A percentile compares a stretch with the other conserved stretches of the same genome.
Evolutionary conservation across 2,888 invertebrate species (phyloP).

Genomic region (Germaria angustata): DNA sequence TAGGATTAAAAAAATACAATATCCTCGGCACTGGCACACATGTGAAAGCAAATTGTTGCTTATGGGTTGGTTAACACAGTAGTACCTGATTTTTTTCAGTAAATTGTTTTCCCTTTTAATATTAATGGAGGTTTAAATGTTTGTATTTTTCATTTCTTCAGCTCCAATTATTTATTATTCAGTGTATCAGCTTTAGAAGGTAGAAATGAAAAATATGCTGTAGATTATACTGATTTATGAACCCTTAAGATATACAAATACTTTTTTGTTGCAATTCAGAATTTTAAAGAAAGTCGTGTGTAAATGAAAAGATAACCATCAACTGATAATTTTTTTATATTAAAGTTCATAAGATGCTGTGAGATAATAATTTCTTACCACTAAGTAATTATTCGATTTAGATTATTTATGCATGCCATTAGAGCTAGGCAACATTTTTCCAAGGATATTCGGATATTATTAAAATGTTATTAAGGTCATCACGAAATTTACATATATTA

Average conservation of each 20-base stretch:
- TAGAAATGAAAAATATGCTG: background rate
- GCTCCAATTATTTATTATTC: slow-evolving; percentile 18
- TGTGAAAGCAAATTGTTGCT: background rate
- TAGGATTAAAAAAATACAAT: background rate
- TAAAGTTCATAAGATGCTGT: too few relatives aligned
- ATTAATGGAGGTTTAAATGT: background rate
- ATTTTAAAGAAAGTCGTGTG: too few relatives aligned
- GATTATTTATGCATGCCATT: too few relatives aligned
- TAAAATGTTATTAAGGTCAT: too few relatives aligned
- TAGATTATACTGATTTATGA: background rate
- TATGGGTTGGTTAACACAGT: background rate
- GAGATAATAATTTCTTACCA: too few relatives aligned
- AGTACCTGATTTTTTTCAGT: background rate
- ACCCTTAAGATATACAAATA: slow-evolving; percentile 41
- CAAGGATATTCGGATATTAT: too few relatives aligned
- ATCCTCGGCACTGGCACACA: background rate
- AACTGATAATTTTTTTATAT: too few relatives aligned
- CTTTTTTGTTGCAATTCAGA: background rate
- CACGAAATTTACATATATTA: too few relatives aligned
- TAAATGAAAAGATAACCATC: too few relatives aligned
- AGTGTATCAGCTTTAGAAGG: background rate
- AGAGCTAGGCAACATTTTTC: too few relatives aligned
- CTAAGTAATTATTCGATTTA: too few relatives aligned
- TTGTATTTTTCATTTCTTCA: background rate
- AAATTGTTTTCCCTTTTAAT: background rate